A percentile compares a stretch with the other conserved stretches of the same genome.
Evolutionary conservation across 2,888 invertebrate genomes (phyloP).

Genomic region (Clostera curtula): DNA sequence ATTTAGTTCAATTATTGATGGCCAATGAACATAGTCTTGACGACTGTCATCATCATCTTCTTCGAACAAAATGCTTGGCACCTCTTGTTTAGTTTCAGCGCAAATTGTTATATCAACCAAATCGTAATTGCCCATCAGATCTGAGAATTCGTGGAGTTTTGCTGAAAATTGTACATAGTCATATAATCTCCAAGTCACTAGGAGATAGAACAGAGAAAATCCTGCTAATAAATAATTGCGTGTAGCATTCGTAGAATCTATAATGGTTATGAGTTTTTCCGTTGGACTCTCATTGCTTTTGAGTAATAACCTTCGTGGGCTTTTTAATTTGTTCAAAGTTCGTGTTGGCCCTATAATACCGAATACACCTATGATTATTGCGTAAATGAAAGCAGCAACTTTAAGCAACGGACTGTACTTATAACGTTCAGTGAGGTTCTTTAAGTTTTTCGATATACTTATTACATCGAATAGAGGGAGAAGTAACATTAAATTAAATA

Average conservation of each 20-base stretch:
- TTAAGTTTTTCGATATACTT: slow-evolving; percentile 32
- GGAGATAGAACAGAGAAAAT: slow-evolving; percentile 45
- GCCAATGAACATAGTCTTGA: slow-evolving; percentile 30
- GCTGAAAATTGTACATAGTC: slow-evolving; percentile 51
- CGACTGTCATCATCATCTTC: slow-evolving; percentile 17
- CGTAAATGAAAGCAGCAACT: slow-evolving; percentile 17
- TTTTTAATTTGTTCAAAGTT: slow-evolving; percentile 26
- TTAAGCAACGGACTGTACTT: slow-evolving; percentile 8
- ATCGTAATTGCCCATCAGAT: slow-evolving; percentile 47
- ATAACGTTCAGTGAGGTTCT: slow-evolving; percentile 13
- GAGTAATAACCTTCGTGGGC: slow-evolving; percentile 12
- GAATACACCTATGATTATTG: slow-evolving; percentile 22
- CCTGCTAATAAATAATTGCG: slow-evolving; percentile 48
- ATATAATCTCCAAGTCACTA: slow-evolving; percentile 40
- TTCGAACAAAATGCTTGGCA: slow-evolving; percentile 7
- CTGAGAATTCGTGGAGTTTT: slow-evolving; percentile 48
- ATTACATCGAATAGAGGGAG: slow-evolving; percentile 36
- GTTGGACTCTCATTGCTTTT: slow-evolving; percentile 20
- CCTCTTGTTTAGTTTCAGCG: slow-evolving; percentile 17
- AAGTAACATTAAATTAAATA: slow-evolving; percentile 34
- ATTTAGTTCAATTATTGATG: slow-evolving; percentile 31
- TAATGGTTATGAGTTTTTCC: slow-evolving; percentile 34
- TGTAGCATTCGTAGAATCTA: slow-evolving; percentile 38
- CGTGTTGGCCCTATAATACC: slow-evolving; percentile 42
- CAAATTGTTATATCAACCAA: slow-evolving; percentile 35